Conservation (phyloP, 2,797 vertebrate genomes). For the Ceryle rudis region DNA sequence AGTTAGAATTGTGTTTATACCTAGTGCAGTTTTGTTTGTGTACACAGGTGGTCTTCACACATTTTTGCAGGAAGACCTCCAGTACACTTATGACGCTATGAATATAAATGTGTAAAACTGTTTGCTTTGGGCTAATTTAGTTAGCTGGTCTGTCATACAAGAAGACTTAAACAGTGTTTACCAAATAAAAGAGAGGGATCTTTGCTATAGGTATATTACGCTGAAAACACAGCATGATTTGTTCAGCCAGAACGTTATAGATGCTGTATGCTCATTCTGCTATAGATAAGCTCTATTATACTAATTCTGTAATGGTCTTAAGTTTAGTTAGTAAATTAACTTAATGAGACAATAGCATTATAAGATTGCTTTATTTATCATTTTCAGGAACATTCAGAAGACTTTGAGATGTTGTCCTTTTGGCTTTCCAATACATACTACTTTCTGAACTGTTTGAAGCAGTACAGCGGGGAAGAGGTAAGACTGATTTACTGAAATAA, state of each 20-base stretch:
- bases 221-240: background rate
- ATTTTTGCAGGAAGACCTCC: background rate
- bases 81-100: background rate
- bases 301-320: background rate
- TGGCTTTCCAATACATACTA: conserved; percentile 94
- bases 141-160: background rate
- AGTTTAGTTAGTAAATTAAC: background rate
- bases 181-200: background rate
- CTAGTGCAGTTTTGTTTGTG: background rate
- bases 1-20: background rate
- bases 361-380: background rate
- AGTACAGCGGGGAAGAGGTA: conserved; percentile 99
- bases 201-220: background rate
- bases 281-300: fast-evolving
- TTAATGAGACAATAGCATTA: background rate
- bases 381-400: conserved; percentile 87
- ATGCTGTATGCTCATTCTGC: background rate
- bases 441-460: conserved; percentile 96
- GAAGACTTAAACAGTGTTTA: background rate
- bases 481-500: background rate
- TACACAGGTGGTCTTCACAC: background rate
- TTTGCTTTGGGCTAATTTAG: background rate
- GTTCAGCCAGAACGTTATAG: background rate
- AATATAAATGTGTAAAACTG: background rate
- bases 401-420: conserved; percentile 93